Evolutionary conservation across 2,888 invertebrate genomes (phyloP).

Genomic region (Coremacera marginata): DNA sequence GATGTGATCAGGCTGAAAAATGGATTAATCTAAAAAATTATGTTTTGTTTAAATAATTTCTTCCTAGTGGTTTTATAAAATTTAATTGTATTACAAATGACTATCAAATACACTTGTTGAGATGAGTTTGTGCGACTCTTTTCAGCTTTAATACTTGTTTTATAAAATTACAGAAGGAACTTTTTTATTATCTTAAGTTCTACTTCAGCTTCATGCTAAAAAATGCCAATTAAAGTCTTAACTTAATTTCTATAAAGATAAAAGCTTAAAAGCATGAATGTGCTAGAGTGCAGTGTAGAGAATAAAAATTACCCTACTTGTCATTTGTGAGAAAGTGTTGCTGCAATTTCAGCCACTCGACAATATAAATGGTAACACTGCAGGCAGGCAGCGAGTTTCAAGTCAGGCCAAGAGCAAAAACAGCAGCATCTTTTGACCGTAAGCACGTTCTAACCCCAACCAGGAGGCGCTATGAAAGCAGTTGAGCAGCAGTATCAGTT

Average conservation of each 20-base stretch:
- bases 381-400: background rate
- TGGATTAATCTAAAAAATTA: no score
- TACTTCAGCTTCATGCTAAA: slow-evolving; percentile 43
- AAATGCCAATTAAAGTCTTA: slow-evolving; percentile 67
- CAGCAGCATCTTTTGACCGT: slow-evolving; percentile 33
- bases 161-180: background rate
- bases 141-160: background rate
- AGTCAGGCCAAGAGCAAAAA: background rate
- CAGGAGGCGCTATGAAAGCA: background rate
- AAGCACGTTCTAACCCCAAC: slow-evolving; percentile 28
- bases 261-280: slow-evolving; percentile 7
- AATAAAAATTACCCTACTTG: slow-evolving; percentile 49
- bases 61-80: no score
- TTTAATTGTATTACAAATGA: no score
- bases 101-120: no score
- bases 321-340: slow-evolving; percentile 28
- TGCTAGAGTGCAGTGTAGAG: background rate
- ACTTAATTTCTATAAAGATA: slow-evolving; percentile 46
- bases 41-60: no score
- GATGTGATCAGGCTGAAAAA: no score
- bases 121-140: background rate
- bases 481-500: no score
- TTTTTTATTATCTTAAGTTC: background rate
- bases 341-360: slow-evolving; percentile 31
- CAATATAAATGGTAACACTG: slow-evolving; percentile 33